Evolutionary conservation across 2,888 invertebrate species (phyloP).

Genomic region (Drosophila stalkeri): DNA sequence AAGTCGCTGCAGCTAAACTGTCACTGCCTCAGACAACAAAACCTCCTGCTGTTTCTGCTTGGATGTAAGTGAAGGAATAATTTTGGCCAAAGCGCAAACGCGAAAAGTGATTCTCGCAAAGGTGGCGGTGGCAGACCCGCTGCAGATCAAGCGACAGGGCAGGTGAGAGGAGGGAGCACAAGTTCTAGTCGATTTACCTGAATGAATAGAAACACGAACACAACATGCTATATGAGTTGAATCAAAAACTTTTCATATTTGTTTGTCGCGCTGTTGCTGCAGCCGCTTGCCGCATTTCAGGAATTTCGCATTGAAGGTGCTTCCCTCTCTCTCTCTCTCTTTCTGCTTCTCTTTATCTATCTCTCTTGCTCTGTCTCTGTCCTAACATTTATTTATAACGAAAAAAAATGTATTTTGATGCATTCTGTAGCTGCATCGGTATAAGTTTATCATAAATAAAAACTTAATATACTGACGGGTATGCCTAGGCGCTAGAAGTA

Average conservation of each 20-base stretch:
- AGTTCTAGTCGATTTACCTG: constrained; percentile 58
- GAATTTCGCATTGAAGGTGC: constrained; percentile 12
- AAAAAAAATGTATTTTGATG: constrained; percentile 20
- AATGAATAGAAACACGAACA: constrained; percentile 36
- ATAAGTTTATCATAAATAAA: constrained; percentile 26
- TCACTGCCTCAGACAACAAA: constrained; percentile 62
- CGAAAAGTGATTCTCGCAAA: constrained; percentile 7
- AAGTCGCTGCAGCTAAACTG: constrained; percentile 40
- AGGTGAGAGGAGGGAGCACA: constrained; percentile 32
- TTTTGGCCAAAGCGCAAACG: constrained; percentile 20
- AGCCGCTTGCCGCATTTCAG: constrained; percentile 8
- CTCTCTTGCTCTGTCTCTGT: background rate
- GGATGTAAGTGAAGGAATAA: constrained; percentile 19
- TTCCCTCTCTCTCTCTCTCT: background rate
- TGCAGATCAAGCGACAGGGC: constrained; percentile 13
- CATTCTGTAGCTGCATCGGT: constrained; percentile 7
- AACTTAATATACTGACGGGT: constrained; percentile 15
- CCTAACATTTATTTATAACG: constrained; percentile 48
- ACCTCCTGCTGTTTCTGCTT: constrained; percentile 64
- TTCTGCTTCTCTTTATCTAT: background rate
- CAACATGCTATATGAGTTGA: constrained; percentile 47
- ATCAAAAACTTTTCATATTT: constrained; percentile 35
- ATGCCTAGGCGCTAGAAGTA: background rate
- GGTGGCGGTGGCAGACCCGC: constrained; percentile 4
- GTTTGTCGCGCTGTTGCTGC: constrained; percentile 26